These are phyloP conservation scores for Pantala flavescens DNA, from an alignment of 1,140 invertebrate species.

Conservation along the genomic window DNA sequence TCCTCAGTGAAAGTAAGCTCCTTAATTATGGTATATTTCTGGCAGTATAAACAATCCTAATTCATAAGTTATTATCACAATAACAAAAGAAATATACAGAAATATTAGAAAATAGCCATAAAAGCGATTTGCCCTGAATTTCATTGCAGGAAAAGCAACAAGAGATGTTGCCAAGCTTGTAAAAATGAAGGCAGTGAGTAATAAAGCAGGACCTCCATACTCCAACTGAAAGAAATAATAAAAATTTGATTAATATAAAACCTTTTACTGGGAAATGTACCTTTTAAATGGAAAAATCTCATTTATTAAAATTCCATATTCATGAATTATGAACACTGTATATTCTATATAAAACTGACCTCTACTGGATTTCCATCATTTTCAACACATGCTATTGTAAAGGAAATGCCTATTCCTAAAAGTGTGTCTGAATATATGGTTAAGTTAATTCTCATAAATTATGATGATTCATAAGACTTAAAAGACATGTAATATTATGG, in stretches of 20 bases:
- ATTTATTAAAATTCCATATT: too few species aligned
- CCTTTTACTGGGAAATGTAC: too few species aligned
- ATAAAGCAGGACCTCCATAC: neutral
- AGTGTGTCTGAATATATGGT: conserved; percentile 18
- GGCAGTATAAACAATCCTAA: neutral
- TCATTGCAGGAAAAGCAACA: conserved; percentile 4
- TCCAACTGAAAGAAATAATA: neutral
- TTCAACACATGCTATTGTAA: conserved; percentile 15
- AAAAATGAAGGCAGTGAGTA: neutral
- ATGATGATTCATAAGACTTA: too few species aligned
- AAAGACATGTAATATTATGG: too few species aligned
- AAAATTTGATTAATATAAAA: neutral
- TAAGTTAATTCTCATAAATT: conserved; percentile 19
- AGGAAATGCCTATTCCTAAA: conserved; percentile 21
- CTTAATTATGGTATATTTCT: too few species aligned
- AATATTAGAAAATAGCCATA: neutral
- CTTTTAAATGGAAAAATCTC: too few species aligned
- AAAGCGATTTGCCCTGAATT: conserved; percentile 3
- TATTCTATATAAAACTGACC: neutral
- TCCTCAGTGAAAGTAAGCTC: too few species aligned
- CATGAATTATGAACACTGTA: too few species aligned
- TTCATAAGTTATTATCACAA: neutral
- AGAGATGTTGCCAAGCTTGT: neutral
- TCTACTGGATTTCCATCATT: conserved; percentile 1
- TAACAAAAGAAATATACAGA: neutral